These are phyloP conservation scores for Ceyx margarethae DNA, from an alignment of 2,113 vertebrate species.

Conservation along the genomic window DNA sequence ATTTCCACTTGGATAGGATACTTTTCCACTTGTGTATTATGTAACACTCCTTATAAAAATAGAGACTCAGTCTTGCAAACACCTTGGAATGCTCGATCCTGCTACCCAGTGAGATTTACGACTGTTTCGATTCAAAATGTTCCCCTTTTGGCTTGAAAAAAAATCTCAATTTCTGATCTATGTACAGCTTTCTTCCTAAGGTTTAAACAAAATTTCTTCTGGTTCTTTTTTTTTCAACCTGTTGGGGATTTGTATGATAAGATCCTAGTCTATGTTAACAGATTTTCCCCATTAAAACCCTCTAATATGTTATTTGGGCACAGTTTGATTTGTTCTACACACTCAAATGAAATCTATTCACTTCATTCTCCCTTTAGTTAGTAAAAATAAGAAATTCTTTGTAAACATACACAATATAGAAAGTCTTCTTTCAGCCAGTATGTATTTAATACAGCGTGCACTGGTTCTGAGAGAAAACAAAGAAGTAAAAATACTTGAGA, in stretches of 20 bases:
- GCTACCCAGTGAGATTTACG: background rate
- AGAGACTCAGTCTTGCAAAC: background rate
- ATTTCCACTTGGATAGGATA: background rate
- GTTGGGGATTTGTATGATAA: background rate
- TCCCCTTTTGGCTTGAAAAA: background rate
- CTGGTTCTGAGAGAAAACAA: background rate
- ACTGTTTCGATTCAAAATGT: background rate
- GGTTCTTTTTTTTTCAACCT: background rate
- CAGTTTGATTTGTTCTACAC: background rate
- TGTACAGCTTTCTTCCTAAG: background rate
- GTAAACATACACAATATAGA: background rate
- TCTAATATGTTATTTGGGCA: background rate
- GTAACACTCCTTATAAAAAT: background rate
- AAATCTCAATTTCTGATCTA: background rate
- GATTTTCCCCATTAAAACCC: background rate
- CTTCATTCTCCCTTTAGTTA: background rate
- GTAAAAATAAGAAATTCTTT: background rate
- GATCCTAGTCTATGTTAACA: background rate
- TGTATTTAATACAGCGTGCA: background rate
- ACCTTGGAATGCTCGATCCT: background rate
- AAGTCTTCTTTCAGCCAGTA: background rate
- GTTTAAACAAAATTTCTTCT: background rate
- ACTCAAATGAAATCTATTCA: background rate
- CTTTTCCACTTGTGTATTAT: constrained; percentile 15
- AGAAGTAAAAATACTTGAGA: background rate